Base-by-base conservation (phyloP, 1,140 invertebrate genomes). In the Sarcophaga peregrina region DNA sequence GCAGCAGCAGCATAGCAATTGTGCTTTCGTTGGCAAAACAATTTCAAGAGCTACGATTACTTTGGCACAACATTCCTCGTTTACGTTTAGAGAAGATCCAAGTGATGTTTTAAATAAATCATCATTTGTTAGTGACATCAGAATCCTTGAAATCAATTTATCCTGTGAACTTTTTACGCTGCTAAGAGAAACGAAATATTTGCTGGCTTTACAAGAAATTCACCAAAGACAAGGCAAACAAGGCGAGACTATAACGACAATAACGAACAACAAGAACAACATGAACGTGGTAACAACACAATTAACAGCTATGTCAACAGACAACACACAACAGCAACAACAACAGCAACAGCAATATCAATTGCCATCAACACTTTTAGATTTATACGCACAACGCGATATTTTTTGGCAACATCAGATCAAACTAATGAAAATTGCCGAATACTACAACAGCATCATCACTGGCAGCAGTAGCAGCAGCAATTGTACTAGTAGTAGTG, bases 361-460 rank as follows among this genome's bases (percentile, higher is more conserved):
- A n/a, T 90, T 82, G 74, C 91, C 93, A 1, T 84, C 89, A 20
- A 91, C 91, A 85, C 92, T 92, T 0, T 81, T 90, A 3, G 85
- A 89, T 6, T 86, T 94, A 0, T 93, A 91, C 82, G 86, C 84
- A 11, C 85, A 91, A 81, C 83, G 86, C 52, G 91, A 93, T 84
- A 90, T 90, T 62, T 88, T 93, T 50, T 88, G 87, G 86, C 86
- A 90, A 50, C 88, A 88, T n/a, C 89, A 88, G 73, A 87, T 90
- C 17, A 90, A 90, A 50, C 86, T 92, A 37, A 91, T 91, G 48
- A 86, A 91, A 83, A 92, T 91, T 82, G 88, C 91, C 0, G 91
- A 92, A 87, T 92, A 91, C 90, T 93, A 91, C 87, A 95, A 95
- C 90, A 92, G 93, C 88, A 91, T 95, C 20, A 88, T 92, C 80